Evolutionary conservation across 2,113 vertebrate species (phyloP).

Genomic region (Loxodonta africana): DNA sequence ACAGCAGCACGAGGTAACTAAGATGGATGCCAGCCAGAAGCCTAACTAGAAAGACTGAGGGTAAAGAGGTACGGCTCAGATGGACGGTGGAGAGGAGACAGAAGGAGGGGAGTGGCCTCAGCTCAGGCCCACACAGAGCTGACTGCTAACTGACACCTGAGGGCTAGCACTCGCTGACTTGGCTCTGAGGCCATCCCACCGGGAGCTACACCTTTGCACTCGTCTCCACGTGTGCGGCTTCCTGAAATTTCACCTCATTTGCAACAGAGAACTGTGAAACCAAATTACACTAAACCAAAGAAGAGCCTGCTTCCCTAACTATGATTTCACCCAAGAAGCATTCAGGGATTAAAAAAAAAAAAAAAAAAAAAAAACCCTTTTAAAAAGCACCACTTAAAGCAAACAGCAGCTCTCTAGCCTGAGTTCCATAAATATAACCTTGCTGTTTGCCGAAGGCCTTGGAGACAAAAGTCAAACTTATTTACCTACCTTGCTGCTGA

Average conservation of each 20-base stretch:
- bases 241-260: background rate
- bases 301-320: background rate
- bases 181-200: background rate
- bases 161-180: background rate
- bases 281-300: background rate
- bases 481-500: background rate
- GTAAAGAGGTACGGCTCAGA: fast-evolving
- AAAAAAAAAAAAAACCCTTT: background rate
- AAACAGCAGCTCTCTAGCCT: background rate
- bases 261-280: background rate
- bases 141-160: background rate
- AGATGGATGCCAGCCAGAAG: background rate
- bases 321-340: background rate
- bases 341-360: background rate
- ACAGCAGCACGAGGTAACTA: too few relatives aligned
- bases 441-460: background rate
- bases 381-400: background rate
- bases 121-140: background rate
- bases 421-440: background rate
- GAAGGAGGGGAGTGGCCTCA: too few relatives aligned
- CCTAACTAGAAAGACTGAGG: too few relatives aligned
- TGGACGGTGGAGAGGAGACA: fast-evolving
- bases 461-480: background rate
- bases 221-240: background rate
- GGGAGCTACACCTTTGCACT: too few relatives aligned